Conservation (phyloP, 2,113 vertebrate species). For the Phyllopteryx taeniolatus region DNA sequence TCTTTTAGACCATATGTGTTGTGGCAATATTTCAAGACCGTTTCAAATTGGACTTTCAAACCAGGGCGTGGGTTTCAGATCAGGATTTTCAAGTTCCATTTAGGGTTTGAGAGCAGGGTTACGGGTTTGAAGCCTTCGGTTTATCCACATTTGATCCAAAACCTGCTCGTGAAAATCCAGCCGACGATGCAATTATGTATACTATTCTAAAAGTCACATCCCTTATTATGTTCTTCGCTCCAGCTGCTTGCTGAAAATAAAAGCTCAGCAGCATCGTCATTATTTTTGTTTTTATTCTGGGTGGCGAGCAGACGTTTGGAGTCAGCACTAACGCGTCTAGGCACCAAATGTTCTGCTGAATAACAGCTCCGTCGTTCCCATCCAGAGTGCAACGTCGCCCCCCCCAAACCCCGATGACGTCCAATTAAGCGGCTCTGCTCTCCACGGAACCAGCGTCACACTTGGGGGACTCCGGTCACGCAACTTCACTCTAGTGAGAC, state of each 20-base stretch:
- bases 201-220: neutral
- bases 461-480: neutral
- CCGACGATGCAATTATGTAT: neutral
- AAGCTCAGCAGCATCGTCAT: slow-evolving; percentile 11
- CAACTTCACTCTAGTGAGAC: too few species aligned
- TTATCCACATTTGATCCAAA: neutral
- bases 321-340: neutral
- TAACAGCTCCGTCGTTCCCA: neutral
- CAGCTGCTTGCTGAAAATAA: slow-evolving; percentile 27
- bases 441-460: neutral
- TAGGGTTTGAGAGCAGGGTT: too few species aligned
- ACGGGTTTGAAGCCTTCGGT: too few species aligned
- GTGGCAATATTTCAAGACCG: too few species aligned
- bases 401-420: neutral
- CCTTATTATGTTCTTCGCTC: neutral
- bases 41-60: too few species aligned
- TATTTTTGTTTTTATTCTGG: neutral
- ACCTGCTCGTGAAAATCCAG: neutral
- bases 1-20: neutral
- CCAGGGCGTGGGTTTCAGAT: too few species aligned
- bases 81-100: too few species aligned
- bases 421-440: neutral
- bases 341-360: neutral
- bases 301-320: neutral
- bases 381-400: neutral